phyloP scores from a whole-genome alignment of 2,113 vertebrate genomes.

The Pelmatolapia mariae region DNA sequence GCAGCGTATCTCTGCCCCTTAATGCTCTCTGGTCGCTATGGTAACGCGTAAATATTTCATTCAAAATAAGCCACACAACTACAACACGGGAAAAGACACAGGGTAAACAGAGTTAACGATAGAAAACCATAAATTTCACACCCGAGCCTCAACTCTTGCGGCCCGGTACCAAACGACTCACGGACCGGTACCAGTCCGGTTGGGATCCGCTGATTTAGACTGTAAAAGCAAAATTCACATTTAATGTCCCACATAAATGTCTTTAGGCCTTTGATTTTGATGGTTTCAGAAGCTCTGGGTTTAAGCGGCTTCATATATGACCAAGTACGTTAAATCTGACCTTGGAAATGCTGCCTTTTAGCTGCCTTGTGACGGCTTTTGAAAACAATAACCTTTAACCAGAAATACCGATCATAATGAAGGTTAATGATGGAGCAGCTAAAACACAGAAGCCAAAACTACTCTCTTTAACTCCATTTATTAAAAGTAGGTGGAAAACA shows the following conservation, averaged over 20 bases:
- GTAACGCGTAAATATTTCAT: fast-evolving
- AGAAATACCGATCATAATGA: background rate
- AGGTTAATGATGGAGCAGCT: background rate
- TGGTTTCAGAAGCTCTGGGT: background rate
- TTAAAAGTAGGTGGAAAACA: background rate
- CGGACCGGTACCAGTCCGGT: fast-evolving
- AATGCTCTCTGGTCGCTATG: background rate
- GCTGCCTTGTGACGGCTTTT: background rate
- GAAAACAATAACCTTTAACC: background rate
- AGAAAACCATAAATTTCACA: background rate
- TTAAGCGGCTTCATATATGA: slow-evolving; percentile 30
- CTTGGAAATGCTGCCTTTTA: background rate
- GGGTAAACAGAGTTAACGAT: background rate
- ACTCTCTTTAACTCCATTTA: background rate
- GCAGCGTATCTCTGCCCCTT: background rate
- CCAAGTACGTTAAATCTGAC: background rate
- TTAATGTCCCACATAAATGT: slow-evolving; percentile 2
- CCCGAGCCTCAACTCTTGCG: background rate
- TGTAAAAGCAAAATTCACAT: background rate
- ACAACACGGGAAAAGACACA: fast-evolving
- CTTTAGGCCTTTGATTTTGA: slow-evolving; percentile 36
- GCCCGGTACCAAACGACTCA: background rate
- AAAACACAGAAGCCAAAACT: background rate
- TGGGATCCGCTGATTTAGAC: background rate
- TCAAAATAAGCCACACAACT: fast-evolving